phyloP scores from a whole-genome alignment of 2,888 invertebrate genomes.

The Coremacera marginata region DNA sequence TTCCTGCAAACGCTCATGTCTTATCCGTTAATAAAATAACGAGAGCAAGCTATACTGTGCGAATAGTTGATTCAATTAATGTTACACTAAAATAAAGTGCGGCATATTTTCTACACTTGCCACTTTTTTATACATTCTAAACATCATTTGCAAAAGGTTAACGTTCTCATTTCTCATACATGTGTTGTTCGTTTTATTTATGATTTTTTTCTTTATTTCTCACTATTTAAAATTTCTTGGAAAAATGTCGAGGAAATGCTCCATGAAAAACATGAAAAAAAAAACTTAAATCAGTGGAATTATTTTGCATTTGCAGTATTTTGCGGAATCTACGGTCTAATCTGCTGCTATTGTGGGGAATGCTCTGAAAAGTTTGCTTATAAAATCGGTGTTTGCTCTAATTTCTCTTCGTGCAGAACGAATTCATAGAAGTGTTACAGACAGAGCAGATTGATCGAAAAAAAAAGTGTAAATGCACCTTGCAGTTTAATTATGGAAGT shows the following conservation, averaged over 20 bases:
- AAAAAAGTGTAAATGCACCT: neutral
- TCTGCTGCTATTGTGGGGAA: neutral
- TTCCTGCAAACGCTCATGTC: too few species aligned
- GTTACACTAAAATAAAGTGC: neutral
- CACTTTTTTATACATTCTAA: neutral
- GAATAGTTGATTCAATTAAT: neutral
- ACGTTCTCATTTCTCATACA: neutral
- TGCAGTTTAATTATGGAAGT: neutral
- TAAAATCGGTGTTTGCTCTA: slow-evolving; percentile 43
- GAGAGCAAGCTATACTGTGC: too few species aligned
- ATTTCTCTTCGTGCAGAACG: slow-evolving; percentile 32
- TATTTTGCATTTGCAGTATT: neutral
- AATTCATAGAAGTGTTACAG: slow-evolving; percentile 29
- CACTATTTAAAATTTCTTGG: neutral
- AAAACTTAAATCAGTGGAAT: too few species aligned
- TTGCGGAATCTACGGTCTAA: neutral
- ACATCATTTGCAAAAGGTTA: neutral
- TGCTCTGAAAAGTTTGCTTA: neutral
- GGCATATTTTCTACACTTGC: neutral
- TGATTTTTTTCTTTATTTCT: too few species aligned
- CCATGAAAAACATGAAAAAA: neutral
- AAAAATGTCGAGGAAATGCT: neutral
- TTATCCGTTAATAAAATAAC: too few species aligned
- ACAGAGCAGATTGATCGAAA: neutral
- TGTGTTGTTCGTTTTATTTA: too few species aligned